Base-by-base conservation (phyloP, 2,888 invertebrate genomes). In the Drosophila yooni region DNA sequence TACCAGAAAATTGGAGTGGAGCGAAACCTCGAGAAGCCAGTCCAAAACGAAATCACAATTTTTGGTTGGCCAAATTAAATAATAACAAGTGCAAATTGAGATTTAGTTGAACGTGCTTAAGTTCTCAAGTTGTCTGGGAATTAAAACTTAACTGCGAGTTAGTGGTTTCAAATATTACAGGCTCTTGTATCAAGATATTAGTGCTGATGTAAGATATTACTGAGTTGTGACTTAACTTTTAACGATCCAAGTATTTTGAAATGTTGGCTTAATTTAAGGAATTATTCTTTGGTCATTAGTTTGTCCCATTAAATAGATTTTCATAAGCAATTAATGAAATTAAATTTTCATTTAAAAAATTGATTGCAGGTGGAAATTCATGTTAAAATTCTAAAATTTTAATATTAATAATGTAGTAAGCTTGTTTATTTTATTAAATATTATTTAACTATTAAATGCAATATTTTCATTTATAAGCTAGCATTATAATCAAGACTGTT, bases 61-160 rank as follows among this genome's bases (percentile, higher is more conserved):
- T 68, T 70, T 58, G 51, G 69, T 52, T 15, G n/a, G 11, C n/a
- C 48, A 81, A 89, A 87, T 89, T 70, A 75, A 83, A 85, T 81
- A 75, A 76, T 71, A 83, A 81, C 87, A 86, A 77, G 79, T 70
- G 75, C 71, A 88, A 88, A 85, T 81, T 88, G 76, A 83, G 87
- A 86, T 86, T 74, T 67, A 64, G 74, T 77, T 74, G 65, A 75
- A 76, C 68, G 60, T 58, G 63, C 66, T 78, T 63, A 73, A 73
- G 81, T 69, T 74, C 60, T 68, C 46, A 56, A 71, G 40, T 29
- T 18, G 38, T 33, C 10, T 50, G 25, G 27, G 18, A 18, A 7
- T 13, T 11, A 56, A 29, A n/a, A 13, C 15, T 34, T 27, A 54
- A 67, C 3, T 50, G 27, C 13, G 15, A 10, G 34, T 25, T 2